Conservation (phyloP, 1,140 invertebrate species). For the Drosophila lacertosa region DNA sequence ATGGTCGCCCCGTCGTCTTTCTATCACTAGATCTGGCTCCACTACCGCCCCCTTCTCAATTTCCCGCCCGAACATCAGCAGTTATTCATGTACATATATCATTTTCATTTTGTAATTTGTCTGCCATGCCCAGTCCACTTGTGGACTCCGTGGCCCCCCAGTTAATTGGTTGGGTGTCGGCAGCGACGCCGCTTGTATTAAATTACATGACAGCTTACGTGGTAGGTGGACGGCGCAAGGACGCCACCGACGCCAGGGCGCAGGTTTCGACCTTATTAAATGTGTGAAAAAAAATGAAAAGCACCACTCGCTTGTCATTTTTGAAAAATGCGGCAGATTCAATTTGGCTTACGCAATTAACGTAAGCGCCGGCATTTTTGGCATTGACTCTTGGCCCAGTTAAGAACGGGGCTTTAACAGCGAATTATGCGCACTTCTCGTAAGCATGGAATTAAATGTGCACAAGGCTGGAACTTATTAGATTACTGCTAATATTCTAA, state of each 20-base stretch:
- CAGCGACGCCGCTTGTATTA: constrained; percentile 54
- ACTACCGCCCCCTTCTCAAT: neutral
- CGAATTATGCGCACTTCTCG: neutral
- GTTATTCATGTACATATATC: constrained; percentile 57
- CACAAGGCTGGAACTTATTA: too few species aligned
- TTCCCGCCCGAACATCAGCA: neutral
- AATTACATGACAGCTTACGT: constrained; percentile 80
- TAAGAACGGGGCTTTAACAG: neutral
- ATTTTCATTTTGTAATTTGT: constrained; percentile 82
- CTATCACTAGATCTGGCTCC: neutral
- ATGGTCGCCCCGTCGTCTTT: constrained; percentile 16
- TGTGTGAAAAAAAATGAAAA: constrained; percentile 47
- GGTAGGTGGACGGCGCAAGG: constrained; percentile 1
- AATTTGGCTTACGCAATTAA: constrained; percentile 52
- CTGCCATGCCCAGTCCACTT: constrained; percentile 46
- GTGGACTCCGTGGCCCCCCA: constrained; percentile 62
- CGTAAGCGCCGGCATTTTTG: neutral
- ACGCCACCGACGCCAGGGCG: too few species aligned
- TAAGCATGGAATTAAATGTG: neutral
- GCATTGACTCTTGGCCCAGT: constrained; percentile 12
- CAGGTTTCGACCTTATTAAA: constrained; percentile 48
- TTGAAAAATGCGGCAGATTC: constrained; percentile 64
- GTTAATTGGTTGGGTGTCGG: constrained; percentile 75
- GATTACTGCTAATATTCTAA: too few species aligned
- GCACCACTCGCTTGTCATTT: constrained; percentile 14